Conservation (phyloP, 1,140 invertebrate species). For the Lucilia cuprina region DNA sequence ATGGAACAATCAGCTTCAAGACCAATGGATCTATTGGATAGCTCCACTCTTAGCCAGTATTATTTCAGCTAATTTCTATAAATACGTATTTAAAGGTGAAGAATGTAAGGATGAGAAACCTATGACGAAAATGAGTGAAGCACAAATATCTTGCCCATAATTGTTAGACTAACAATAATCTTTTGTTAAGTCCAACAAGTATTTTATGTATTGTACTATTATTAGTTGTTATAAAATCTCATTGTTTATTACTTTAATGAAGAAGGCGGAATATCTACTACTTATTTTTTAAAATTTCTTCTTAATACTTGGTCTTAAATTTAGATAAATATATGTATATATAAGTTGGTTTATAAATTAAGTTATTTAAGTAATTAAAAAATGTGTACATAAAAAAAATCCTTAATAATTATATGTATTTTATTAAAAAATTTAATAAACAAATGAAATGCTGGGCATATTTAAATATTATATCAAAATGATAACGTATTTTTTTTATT, state of each 20-base stretch:
- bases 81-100: slow-evolving; percentile 64
- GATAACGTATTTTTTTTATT: background rate
- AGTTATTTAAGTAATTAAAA: background rate
- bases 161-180: background rate
- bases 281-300: too few species aligned
- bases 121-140: background rate
- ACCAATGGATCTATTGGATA: slow-evolving; percentile 83
- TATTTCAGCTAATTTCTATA: slow-evolving; percentile 69
- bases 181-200: too few species aligned
- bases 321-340: background rate
- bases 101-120: slow-evolving; percentile 42
- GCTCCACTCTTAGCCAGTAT: slow-evolving; percentile 70
- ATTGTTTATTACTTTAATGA: too few species aligned
- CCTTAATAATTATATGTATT: background rate
- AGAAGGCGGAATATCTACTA: too few species aligned
- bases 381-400: background rate
- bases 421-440: background rate
- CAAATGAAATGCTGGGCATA: background rate
- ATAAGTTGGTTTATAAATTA: background rate
- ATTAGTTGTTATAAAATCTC: too few species aligned
- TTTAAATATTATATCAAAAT: background rate
- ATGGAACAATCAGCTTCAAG: slow-evolving; percentile 71
- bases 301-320: background rate
- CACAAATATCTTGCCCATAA: slow-evolving; percentile 1
- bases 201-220: too few species aligned